phyloP scores from a whole-genome alignment of 2,888 invertebrate genomes.

The Tineola bisselliella region DNA sequence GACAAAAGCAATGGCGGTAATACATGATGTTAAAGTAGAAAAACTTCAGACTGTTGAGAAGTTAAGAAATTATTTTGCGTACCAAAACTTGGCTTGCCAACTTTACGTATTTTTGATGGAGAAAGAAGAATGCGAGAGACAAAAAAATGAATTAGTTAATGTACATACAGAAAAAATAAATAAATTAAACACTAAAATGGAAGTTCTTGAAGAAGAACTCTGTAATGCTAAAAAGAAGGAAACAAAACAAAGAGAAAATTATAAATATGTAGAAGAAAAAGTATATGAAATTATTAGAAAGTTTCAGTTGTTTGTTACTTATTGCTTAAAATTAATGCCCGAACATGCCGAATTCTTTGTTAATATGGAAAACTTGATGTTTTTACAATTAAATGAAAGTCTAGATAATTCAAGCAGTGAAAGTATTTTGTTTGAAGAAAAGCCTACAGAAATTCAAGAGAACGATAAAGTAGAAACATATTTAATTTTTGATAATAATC shows the following conservation, averaged over 20 bases:
- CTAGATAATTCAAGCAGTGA: conserved; percentile 34
- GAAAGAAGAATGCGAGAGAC: conserved; percentile 36
- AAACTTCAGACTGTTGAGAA: conserved; percentile 49
- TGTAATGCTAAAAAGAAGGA: conserved; percentile 32
- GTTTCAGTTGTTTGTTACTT: conserved; percentile 48
- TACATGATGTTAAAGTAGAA: conserved; percentile 47
- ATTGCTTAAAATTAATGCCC: conserved; percentile 42
- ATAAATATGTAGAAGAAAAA: conserved; percentile 43
- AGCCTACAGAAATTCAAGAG: conserved; percentile 23
- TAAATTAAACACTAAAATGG: conserved; percentile 29
- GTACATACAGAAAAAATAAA: conserved; percentile 38
- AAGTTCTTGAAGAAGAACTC: conserved; percentile 37
- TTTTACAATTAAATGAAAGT: conserved; percentile 42
- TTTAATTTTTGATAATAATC: conserved; percentile 39
- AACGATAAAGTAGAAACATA: conserved; percentile 40
- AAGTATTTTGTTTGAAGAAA: conserved; percentile 35
- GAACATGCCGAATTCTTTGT: conserved; percentile 54
- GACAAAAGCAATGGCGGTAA: conserved; percentile 21
- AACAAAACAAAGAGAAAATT: conserved; percentile 30
- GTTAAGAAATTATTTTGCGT: conserved; percentile 36
- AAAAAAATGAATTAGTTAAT: conserved; percentile 29
- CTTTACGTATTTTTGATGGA: conserved; percentile 55
- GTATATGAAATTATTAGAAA: conserved; percentile 45
- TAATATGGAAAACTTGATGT: conserved; percentile 51
- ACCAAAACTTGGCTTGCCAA: conserved; percentile 53